Percentiles rank a stretch among this genome's conserved stretches.
Evolutionary conservation across 2,888 invertebrate species (phyloP).

Genomic region (Chesias legatella): DNA sequence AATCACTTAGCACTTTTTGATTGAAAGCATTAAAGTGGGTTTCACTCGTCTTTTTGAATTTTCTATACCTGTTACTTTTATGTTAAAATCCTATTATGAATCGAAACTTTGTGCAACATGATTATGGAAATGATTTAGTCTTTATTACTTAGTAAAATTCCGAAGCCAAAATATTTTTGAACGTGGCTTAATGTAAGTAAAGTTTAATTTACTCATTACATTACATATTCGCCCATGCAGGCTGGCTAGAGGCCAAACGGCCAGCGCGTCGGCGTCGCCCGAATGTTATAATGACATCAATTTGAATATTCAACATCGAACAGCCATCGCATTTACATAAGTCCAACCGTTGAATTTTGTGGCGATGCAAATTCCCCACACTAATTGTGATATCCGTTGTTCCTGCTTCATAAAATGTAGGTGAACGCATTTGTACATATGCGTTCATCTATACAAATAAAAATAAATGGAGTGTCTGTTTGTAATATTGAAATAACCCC

Average conservation of each 20-base stretch:
- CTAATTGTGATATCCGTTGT: slow-evolving; percentile 71
- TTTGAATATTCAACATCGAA: slow-evolving; percentile 80
- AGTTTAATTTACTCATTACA: slow-evolving; percentile 76
- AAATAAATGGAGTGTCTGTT: too few species aligned
- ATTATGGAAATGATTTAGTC: slow-evolving; percentile 32
- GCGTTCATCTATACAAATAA: too few species aligned
- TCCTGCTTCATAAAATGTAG: slow-evolving; percentile 42
- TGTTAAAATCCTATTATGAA: too few species aligned
- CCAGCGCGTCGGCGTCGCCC: slow-evolving; percentile 62
- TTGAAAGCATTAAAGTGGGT: too few species aligned
- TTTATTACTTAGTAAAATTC: slow-evolving; percentile 46
- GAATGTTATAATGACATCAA: slow-evolving; percentile 80
- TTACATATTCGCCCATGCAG: slow-evolving; percentile 57
- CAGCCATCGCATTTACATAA: slow-evolving; percentile 77
- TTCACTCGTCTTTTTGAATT: too few species aligned
- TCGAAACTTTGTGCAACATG: background rate
- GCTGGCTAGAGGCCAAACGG: slow-evolving; percentile 75
- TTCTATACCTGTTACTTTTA: too few species aligned
- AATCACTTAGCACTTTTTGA: too few species aligned
- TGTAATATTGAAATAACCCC: too few species aligned
- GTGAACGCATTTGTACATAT: slow-evolving; percentile 29
- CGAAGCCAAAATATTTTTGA: slow-evolving; percentile 32
- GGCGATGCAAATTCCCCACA: slow-evolving; percentile 70
- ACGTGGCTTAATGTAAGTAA: slow-evolving; percentile 45
- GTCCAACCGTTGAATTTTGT: slow-evolving; percentile 78